Evolutionary conservation across 2,113 vertebrate species (phyloP).

Genomic region (Geococcyx californianus): DNA sequence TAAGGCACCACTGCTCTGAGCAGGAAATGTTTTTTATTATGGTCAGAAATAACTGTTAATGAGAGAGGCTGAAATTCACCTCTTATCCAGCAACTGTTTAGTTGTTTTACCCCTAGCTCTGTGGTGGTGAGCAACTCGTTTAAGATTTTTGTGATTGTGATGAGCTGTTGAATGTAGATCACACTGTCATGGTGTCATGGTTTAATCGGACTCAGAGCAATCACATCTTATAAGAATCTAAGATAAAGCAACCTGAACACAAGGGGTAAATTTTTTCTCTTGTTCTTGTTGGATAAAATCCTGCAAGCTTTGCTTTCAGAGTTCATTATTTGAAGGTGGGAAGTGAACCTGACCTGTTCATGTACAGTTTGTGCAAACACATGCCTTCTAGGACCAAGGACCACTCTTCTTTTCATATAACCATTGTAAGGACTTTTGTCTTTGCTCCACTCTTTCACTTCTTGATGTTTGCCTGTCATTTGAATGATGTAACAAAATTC

Average conservation of each 20-base stretch:
- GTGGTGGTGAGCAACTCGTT: not conserved
- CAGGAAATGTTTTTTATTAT: not conserved
- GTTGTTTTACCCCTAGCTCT: not conserved
- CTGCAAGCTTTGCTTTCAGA: not conserved
- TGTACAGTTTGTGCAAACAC: not conserved
- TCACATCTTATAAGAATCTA: not conserved
- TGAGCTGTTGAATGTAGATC: not conserved
- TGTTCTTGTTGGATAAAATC: not conserved
- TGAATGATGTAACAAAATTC: not conserved
- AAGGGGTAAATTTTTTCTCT: not conserved
- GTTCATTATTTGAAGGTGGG: not conserved
- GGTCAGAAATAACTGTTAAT: not conserved
- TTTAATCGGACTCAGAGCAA: not conserved
- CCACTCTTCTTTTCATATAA: not conserved
- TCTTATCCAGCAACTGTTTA: not conserved
- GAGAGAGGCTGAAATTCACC: not conserved
- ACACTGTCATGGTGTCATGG: not conserved
- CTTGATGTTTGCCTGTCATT: not conserved
- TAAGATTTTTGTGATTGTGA: not conserved
- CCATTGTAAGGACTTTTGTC: not conserved
- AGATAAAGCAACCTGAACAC: not conserved
- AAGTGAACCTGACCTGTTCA: not conserved
- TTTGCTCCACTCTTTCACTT: not conserved
- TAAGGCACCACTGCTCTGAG: not conserved
- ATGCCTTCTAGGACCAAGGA: not conserved